Evolutionary conservation across 2,888 invertebrate genomes (phyloP), one percentile per base, ranked within the genome.

Genomic region (Buathra laborator): DNA sequence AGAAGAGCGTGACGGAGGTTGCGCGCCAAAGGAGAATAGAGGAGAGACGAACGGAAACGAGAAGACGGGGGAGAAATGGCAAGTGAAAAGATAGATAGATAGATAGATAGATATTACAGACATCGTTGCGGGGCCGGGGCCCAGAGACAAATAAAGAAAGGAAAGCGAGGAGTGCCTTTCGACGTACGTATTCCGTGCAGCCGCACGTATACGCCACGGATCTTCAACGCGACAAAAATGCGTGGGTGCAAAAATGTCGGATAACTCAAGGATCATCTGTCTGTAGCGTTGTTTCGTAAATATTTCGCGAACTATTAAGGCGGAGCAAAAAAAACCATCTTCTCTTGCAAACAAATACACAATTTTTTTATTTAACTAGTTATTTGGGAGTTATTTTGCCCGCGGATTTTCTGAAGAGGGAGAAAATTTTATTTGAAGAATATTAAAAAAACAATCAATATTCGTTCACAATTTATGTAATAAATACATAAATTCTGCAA

Each of bases 131-230:
- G n/a, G 51, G 29, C 24, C 12, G 66, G 24, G 51, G 14, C 24
- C 29, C 62, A 32, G 44, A 71, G 71, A 71, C 37, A 46, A 62
- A 71, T 71, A 64, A 71, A 72, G 83, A 16, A 75, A 59, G 68
- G 75, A 44, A 68, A 67, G 9, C 56, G 59, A 77, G 80, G 78
- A 82, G 86, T 84, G 83, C 75, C 86, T 86, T 86, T 84, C 86
- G 79, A 82, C 86, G 78, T 56, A 81, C 86, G 72, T 84, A 75
- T 64, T 75, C 29, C 64, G 48, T 75, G 48, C 46, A 48, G 76
- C 43, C 37, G 24, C 10, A 19, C 72, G 56, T 19, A 71, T 56
- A 29, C 24, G 43, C 51, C 19, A 37, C 51, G 19, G 24, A 66
- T 66, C 37, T 66, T 48, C 64, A 37, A 64, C 32, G 75, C 64